Conservation (phyloP, 2,113 vertebrate genomes). For the Plectropomus leopardus region DNA sequence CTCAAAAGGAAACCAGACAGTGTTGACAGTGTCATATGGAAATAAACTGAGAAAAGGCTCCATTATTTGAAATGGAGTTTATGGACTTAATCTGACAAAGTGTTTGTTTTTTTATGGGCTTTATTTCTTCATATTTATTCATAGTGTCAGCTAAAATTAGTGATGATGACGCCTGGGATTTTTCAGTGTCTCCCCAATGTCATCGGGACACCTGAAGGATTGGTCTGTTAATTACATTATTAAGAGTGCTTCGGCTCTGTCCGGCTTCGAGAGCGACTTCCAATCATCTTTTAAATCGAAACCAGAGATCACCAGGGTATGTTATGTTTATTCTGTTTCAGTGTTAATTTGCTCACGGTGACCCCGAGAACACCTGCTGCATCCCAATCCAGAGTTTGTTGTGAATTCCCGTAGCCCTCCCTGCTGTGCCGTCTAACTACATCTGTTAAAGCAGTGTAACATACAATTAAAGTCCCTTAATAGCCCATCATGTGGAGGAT, state of each 20-base stretch:
- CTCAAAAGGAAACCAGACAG: background rate
- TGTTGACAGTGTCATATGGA: background rate
- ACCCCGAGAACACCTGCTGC: constrained; percentile 29
- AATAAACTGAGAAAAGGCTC: constrained; percentile 15
- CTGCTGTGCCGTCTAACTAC: constrained; percentile 40
- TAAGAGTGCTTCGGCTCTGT: background rate
- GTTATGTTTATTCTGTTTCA: constrained; percentile 28
- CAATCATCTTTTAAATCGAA: constrained; percentile 16
- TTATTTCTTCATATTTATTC: background rate
- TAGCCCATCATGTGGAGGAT: constrained; percentile 71
- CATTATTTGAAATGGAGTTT: background rate
- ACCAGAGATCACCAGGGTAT: background rate
- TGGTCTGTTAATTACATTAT: constrained; percentile 38
- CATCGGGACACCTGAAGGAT: constrained; percentile 25
- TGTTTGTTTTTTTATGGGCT: constrained; percentile 14
- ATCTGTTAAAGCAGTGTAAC: constrained; percentile 60
- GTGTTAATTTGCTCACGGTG: constrained; percentile 16
- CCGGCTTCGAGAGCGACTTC: background rate
- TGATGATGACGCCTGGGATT: background rate
- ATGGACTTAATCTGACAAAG: constrained; percentile 2
- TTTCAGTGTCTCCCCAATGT: constrained; percentile 2
- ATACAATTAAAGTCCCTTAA: constrained; percentile 73
- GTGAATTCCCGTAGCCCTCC: constrained; percentile 6
- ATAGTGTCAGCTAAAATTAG: background rate
- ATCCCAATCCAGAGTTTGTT: constrained; percentile 20